Conservation (phyloP, 2,888 invertebrate genomes). For the Hirudinaria manillensis region DNA sequence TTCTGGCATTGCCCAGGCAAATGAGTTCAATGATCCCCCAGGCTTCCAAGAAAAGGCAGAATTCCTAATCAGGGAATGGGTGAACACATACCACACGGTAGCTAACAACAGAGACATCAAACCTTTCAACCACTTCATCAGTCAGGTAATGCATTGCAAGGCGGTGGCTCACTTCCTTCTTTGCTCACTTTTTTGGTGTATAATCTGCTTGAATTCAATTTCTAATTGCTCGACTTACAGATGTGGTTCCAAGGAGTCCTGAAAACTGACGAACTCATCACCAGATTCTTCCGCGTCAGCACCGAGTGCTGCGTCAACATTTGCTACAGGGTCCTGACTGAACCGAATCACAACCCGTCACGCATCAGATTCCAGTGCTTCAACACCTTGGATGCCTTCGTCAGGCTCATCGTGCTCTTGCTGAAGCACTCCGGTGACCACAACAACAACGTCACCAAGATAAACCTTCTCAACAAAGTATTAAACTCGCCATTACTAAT, state of each 20-base stretch:
- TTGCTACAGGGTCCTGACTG: conserved; percentile 76
- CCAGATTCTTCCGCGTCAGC: conserved; percentile 89
- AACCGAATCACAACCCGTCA: conserved; percentile 57
- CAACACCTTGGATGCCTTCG: conserved; percentile 88
- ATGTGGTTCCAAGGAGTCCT: conserved; percentile 93
- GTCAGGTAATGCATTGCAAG: conserved; percentile 57
- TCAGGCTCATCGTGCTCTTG: conserved; percentile 81
- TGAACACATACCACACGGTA: conserved; percentile 70
- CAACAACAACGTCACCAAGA: conserved; percentile 85
- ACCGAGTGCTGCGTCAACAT: conserved; percentile 93
- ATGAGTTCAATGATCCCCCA: conserved; percentile 86
- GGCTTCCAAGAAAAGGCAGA: conserved; percentile 88
- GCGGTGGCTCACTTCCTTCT: background rate
- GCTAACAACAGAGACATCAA: conserved; percentile 63
- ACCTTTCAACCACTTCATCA: conserved; percentile 86
- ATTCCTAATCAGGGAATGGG: conserved; percentile 88
- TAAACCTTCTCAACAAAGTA: conserved; percentile 90
- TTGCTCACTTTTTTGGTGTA: conserved; percentile 1
- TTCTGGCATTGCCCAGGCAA: conserved; percentile 77
- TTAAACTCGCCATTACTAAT: conserved; percentile 20
- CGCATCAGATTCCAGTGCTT: conserved; percentile 65
- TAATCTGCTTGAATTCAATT: background rate
- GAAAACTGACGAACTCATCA: conserved; percentile 93
- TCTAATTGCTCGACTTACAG: conserved; percentile 52
- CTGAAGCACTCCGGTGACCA: conserved; percentile 65